These are phyloP conservation scores for Anguilla obscura DNA, from an alignment of 2,797 vertebrate genomes.

Conservation along the genomic window DNA sequence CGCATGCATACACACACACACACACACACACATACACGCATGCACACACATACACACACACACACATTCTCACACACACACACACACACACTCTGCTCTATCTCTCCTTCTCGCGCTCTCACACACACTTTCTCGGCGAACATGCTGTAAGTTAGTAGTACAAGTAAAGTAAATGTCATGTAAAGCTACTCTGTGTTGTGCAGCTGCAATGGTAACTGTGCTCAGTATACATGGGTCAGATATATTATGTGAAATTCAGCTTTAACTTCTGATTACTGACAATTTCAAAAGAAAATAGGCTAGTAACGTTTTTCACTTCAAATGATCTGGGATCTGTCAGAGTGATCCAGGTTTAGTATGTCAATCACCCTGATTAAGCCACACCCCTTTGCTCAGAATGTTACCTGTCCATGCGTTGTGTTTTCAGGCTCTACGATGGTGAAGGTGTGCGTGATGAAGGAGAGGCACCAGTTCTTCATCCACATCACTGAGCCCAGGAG, in stretches of 20 bases:
- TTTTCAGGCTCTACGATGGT: constrained; percentile 75
- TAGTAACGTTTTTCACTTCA: too few species aligned
- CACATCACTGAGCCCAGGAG: constrained; percentile 75
- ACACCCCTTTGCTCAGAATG: neutral
- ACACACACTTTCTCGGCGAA: too few species aligned
- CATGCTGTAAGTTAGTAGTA: too few species aligned
- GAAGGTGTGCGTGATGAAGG: constrained; percentile 82
- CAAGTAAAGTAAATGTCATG: neutral
- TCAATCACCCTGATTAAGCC: neutral
- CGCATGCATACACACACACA: neutral
- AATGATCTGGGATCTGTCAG: too few species aligned
- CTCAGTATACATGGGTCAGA: neutral
- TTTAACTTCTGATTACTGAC: too few species aligned
- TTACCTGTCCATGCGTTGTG: constrained; percentile 11
- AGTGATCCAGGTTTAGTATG: neutral
- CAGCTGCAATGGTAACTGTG: neutral
- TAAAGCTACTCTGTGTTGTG: neutral
- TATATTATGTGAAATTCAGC: neutral
- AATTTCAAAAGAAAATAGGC: too few species aligned
- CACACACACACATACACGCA: neutral
- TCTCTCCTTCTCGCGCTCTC: too few species aligned
- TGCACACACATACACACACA: neutral
- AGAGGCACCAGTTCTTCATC: constrained; percentile 85
- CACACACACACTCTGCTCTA: neutral
- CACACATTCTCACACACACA: neutral